Evolutionary conservation across 2,113 vertebrate species (phyloP).

Genomic region (Ifrita kowaldi): DNA sequence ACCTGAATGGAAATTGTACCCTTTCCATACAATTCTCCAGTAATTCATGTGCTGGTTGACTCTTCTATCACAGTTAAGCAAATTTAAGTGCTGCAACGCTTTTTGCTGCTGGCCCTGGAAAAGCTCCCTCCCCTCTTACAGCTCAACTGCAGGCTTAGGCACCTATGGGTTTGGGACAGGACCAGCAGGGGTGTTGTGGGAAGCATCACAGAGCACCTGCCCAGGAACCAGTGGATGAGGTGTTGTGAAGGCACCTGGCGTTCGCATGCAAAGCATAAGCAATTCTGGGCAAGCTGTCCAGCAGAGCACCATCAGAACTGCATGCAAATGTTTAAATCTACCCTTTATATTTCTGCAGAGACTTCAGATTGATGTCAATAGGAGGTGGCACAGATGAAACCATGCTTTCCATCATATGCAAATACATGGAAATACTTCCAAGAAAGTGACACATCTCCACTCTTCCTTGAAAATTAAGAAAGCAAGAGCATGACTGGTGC

Average conservation of each 20-base stretch:
- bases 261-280: fast-evolving
- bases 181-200: fast-evolving
- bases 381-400: conserved; percentile 82
- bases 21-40: background rate
- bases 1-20: background rate
- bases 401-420: conserved; percentile 86
- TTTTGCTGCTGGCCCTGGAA: background rate
- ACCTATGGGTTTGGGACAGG: background rate
- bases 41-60: background rate
- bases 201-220: background rate
- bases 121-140: background rate
- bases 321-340: background rate
- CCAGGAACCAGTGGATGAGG: background rate
- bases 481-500: background rate
- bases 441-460: conserved; percentile 25
- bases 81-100: background rate
- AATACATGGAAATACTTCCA: conserved; percentile 81
- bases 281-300: background rate
- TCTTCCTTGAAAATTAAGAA: background rate
- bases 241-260: background rate
- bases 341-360: conserved; percentile 60
- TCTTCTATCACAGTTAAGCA: background rate
- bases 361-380: conserved; percentile 76
- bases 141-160: background rate
- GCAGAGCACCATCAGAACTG: background rate